Evolutionary conservation across 2,888 invertebrate genomes (phyloP).

Genomic region (Trissoscelio sp.): DNA sequence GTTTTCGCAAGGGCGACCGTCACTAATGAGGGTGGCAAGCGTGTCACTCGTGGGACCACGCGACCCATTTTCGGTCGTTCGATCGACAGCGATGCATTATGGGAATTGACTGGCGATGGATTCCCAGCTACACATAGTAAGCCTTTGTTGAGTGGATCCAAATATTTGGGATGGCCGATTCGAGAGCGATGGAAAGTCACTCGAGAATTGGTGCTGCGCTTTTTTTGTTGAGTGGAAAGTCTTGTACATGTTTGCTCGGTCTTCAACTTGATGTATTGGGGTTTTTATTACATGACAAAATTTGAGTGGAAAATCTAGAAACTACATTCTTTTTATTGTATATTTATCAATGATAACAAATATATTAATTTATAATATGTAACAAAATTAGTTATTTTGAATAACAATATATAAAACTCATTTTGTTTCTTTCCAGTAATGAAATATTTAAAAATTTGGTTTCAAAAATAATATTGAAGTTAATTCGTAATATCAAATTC

Average conservation of each 20-base stretch:
- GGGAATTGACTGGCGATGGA: slow-evolving; percentile 40
- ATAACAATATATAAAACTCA: too few species aligned
- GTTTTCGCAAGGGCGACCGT: slow-evolving; percentile 11
- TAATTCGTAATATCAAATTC: too few species aligned
- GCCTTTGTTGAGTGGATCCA: slow-evolving; percentile 38
- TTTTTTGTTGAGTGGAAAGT: slow-evolving; percentile 42
- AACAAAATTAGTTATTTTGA: too few species aligned
- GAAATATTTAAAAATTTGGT: too few species aligned
- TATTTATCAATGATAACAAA: too few species aligned
- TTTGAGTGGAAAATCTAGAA: not conserved
- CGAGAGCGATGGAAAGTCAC: slow-evolving; percentile 44
- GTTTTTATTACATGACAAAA: not conserved
- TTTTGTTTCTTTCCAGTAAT: too few species aligned
- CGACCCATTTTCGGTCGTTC: slow-evolving; percentile 25
- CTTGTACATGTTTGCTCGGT: slow-evolving; percentile 1
- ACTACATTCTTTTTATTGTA: too few species aligned
- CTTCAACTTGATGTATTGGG: slow-evolving; percentile 1
- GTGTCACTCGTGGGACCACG: slow-evolving; percentile 41
- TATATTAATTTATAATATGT: too few species aligned
- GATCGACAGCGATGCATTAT: slow-evolving; percentile 6
- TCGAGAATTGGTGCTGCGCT: slow-evolving; percentile 23
- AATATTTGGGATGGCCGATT: slow-evolving; percentile 52
- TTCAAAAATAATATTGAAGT: too few species aligned
- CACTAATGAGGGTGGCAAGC: slow-evolving; percentile 8
- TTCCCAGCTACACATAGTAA: slow-evolving; percentile 30